A percentile compares a stretch with the other conserved stretches of the same genome.
These are phyloP conservation scores for Megalopta genalis DNA, from an alignment of 1,140 invertebrate genomes.

Conservation along the genomic window DNA sequence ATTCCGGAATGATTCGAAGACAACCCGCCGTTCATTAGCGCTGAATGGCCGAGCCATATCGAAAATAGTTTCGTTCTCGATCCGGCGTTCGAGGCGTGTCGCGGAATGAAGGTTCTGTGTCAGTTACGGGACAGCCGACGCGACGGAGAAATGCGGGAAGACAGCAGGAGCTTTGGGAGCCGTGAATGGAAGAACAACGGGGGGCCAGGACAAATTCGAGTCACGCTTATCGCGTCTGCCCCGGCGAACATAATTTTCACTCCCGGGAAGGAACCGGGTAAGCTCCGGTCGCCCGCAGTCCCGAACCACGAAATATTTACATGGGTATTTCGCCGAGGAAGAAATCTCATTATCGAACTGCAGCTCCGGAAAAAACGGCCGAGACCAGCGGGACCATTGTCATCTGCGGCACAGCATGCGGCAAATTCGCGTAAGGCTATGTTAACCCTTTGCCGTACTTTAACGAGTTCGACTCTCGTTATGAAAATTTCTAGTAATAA, in stretches of 20 bases:
- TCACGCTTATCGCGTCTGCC: neutral
- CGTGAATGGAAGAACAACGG: neutral
- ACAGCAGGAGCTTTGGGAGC: neutral
- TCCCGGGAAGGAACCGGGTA: neutral
- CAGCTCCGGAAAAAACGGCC: neutral
- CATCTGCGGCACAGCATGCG: neutral
- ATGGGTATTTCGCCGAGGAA: neutral
- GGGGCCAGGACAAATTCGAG: conserved; percentile 14
- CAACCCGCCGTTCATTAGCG: conserved; percentile 70
- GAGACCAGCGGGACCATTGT: neutral
- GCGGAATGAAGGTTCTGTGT: conserved; percentile 51
- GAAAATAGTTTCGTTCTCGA: conserved; percentile 73
- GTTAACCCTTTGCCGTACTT: no score
- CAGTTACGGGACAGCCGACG: conserved; percentile 1
- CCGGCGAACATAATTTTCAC: neutral
- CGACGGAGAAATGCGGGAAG: conserved; percentile 25
- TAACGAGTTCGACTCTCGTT: no score
- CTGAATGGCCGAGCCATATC: conserved; percentile 61
- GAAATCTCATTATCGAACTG: neutral
- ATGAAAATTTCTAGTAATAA: no score
- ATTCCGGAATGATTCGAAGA: conserved; percentile 20
- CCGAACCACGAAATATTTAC: neutral
- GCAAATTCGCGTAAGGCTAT: no score
- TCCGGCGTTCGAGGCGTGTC: conserved; percentile 61
- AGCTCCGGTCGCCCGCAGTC: neutral